Conservation (phyloP, 2,888 invertebrate species). For the Heteromyza rotundicornis region DNA sequence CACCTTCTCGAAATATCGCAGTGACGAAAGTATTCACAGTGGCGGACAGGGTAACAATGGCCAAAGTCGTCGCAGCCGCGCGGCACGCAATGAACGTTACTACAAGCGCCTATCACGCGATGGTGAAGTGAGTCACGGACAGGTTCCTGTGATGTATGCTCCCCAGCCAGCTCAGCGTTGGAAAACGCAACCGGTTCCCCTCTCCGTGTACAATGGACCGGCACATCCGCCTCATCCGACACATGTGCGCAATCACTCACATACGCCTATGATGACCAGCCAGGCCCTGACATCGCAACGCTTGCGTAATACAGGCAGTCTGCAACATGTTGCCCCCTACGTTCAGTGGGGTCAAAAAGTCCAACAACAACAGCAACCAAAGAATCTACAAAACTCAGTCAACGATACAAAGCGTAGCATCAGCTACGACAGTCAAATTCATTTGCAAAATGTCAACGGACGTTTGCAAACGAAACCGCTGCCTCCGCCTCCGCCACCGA, state of each 20-base stretch:
- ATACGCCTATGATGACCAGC: slow-evolving; percentile 24
- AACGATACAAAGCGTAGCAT: slow-evolving; percentile 57
- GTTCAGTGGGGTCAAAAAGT: slow-evolving; percentile 48
- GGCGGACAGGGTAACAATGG: slow-evolving; percentile 63
- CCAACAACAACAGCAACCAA: slow-evolving; percentile 34
- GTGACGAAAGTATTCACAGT: slow-evolving; percentile 72
- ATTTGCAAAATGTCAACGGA: slow-evolving; percentile 51
- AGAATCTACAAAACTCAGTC: slow-evolving; percentile 51
- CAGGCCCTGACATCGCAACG: slow-evolving; percentile 26
- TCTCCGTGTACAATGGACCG: slow-evolving; percentile 60
- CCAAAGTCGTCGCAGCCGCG: slow-evolving; percentile 71
- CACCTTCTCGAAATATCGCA: slow-evolving; percentile 71
- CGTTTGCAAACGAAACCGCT: slow-evolving; percentile 58
- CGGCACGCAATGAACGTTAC: slow-evolving; percentile 81
- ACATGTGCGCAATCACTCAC: slow-evolving; percentile 4
- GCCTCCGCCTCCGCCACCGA: slow-evolving; percentile 82
- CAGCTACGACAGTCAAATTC: slow-evolving; percentile 61
- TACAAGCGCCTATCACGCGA: slow-evolving; percentile 77
- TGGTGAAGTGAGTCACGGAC: slow-evolving; percentile 65
- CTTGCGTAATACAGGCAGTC: slow-evolving; percentile 45
- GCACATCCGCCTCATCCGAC: slow-evolving; percentile 6
- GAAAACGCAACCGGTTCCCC: slow-evolving; percentile 59
- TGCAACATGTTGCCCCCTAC: slow-evolving; percentile 47
- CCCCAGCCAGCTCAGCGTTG: slow-evolving; percentile 64
- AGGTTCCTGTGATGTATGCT: slow-evolving; percentile 46